Base-by-base conservation (phyloP, 2,113 vertebrate genomes). In the Chaetodon trifascialis region DNA sequence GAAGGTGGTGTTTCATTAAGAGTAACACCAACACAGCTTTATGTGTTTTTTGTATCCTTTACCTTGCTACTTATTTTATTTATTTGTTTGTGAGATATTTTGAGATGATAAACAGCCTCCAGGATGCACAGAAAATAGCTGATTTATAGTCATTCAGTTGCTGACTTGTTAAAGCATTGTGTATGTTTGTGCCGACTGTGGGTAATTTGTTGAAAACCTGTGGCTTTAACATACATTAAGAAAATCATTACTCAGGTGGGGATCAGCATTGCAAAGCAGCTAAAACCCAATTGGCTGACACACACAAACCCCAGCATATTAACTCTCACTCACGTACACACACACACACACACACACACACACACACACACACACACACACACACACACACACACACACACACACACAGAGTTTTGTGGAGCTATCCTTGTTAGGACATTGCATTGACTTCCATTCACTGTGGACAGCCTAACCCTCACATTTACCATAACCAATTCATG, bases 171-270 rank as follows among this genome's bases (percentile, higher is more conserved):
- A 38, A 72, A 23, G 71, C 71, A 72, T 60, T 81, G 68, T 84
- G 59, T 77, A 65, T 70, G 73, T 82, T 88, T 79, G 19, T 88
- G 86, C 84, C 46, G 14, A 77, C 84, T 78, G 49, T 16, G 68
- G 64, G 82, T 34, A 77, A 83, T 82, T 82, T 84, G 71, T 84
- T 19, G 52, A 40, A 68, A 77, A 90, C 73, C 67, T 78, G 86
- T 72, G 59, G 82, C 80, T 88, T 72, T 79, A 67, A 76, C 44
- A 73, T 79, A 58, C 82, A 77, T 87, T 87, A 85, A 51, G 77
- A 80, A 86, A 92, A 38, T 88, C 71, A 87, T 87, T 90, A 91
- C 74, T 88, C 76, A 87, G 82, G 86, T 88, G 56, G 82, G 69
- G 65, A 85, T 79, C 84, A 81, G 84, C 82, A 85, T 70, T 83